These are phyloP conservation scores for Lepidurus couesii DNA, from an alignment of 1,140 invertebrate species.

Conservation along the genomic window DNA sequence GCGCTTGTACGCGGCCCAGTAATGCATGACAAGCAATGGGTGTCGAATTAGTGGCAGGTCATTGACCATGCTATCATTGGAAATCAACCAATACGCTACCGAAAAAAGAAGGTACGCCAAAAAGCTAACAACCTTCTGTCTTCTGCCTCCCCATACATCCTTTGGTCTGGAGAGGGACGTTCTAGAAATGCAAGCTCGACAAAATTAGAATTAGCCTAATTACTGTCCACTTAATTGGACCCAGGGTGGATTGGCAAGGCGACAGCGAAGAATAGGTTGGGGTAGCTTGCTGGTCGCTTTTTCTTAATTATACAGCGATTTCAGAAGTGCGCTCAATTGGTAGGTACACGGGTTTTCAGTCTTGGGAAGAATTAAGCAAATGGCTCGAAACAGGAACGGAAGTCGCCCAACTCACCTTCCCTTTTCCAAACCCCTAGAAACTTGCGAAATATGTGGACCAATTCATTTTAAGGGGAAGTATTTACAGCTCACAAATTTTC, in stretches of 20 bases:
- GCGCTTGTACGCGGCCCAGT: constrained; percentile 16
- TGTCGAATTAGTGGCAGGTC: constrained; percentile 21
- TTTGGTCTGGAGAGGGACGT: too few species aligned
- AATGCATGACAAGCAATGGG: constrained; percentile 18
- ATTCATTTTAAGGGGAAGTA: neutral
- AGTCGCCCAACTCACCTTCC: neutral
- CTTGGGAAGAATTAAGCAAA: neutral
- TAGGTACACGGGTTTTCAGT: neutral
- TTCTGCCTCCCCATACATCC: too few species aligned
- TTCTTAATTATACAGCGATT: neutral
- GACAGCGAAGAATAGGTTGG: neutral
- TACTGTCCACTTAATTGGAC: neutral
- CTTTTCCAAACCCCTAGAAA: neutral
- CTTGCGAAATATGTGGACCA: neutral
- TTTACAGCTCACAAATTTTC: neutral
- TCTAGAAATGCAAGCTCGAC: too few species aligned
- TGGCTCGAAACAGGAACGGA: neutral
- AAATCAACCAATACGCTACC: constrained; percentile 17
- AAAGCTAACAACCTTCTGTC: too few species aligned
- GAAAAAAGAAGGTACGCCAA: neutral
- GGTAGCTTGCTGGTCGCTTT: neutral
- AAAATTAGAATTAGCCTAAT: neutral
- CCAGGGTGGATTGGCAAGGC: neutral
- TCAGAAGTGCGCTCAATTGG: neutral
- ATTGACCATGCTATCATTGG: constrained; percentile 2